Conservation (phyloP, 2,888 invertebrate species). For the Smittia sp. region DNA sequence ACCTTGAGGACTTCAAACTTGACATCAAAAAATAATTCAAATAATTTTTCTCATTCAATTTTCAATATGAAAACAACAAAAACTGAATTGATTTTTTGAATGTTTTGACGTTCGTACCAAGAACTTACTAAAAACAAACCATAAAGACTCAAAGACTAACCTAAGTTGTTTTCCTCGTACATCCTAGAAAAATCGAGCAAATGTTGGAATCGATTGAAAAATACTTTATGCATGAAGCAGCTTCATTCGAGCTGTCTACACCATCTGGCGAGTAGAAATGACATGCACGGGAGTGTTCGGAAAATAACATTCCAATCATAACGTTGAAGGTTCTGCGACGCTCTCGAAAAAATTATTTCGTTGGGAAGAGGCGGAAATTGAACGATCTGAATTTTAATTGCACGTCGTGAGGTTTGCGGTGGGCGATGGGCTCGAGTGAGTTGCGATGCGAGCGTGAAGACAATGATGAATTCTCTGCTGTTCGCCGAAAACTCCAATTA, state of each 20-base stretch:
- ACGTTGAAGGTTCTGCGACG: background rate
- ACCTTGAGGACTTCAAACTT: too few species aligned
- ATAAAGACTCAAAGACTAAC: too few species aligned
- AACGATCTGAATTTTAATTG: background rate
- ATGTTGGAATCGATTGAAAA: background rate
- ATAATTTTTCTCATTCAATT: too few species aligned
- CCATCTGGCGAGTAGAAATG: conserved; percentile 15
- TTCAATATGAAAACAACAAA: background rate
- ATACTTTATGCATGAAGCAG: conserved; percentile 34
- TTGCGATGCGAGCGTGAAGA: background rate
- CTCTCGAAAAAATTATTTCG: background rate
- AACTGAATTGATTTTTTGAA: background rate
- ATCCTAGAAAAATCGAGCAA: conserved; percentile 1
- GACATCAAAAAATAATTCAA: too few species aligned
- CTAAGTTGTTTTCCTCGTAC: too few species aligned
- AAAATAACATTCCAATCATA: conserved; percentile 7
- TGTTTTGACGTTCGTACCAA: background rate
- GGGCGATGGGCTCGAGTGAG: background rate
- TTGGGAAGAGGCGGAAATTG: background rate
- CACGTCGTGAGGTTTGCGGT: background rate
- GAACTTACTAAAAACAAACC: too few species aligned
- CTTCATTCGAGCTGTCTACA: too few species aligned
- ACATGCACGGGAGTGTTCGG: background rate
- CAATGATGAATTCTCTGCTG: background rate
- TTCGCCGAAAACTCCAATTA: conserved; percentile 7